Evolutionary conservation across 2,797 vertebrate species (phyloP).

Genomic region (Sphenopsis melanotis): DNA sequence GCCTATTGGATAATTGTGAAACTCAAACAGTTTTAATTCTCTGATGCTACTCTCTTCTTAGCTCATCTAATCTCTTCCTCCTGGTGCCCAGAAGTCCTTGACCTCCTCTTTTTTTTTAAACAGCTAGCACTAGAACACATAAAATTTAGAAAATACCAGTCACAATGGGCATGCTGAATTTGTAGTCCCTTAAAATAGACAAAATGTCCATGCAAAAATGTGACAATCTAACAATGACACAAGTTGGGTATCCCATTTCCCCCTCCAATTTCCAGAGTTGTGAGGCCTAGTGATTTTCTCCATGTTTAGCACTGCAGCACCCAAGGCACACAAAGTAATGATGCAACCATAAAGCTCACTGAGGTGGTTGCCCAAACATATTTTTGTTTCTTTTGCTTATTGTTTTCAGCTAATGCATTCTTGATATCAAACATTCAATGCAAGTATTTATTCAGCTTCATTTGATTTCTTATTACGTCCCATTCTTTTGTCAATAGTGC

Average conservation of each 20-base stretch:
- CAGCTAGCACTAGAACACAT: background rate
- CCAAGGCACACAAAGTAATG: background rate
- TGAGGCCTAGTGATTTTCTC: background rate
- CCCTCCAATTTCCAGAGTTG: background rate
- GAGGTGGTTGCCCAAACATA: background rate
- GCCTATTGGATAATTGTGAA: background rate
- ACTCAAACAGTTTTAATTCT: background rate
- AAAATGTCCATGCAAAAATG: background rate
- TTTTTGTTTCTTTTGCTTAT: constrained; percentile 16
- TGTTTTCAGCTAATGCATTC: constrained; percentile 50
- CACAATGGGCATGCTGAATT: background rate
- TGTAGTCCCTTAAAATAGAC: background rate
- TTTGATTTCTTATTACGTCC: constrained; percentile 69
- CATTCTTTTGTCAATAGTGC: constrained; percentile 61
- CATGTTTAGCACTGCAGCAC: background rate
- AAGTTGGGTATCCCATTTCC: background rate
- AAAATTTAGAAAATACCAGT: background rate
- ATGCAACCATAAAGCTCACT: background rate
- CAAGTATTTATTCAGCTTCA: constrained; percentile 72
- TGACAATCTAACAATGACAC: background rate
- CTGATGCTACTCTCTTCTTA: background rate
- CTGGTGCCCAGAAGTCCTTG: background rate
- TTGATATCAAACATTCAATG: constrained; percentile 7
- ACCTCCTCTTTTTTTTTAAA: background rate
- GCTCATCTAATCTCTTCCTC: background rate